Percentiles rank a stretch among this genome's conserved stretches.
Evolutionary conservation across 2,797 vertebrate species (phyloP).

Genomic region (Spinus olivaceus): DNA sequence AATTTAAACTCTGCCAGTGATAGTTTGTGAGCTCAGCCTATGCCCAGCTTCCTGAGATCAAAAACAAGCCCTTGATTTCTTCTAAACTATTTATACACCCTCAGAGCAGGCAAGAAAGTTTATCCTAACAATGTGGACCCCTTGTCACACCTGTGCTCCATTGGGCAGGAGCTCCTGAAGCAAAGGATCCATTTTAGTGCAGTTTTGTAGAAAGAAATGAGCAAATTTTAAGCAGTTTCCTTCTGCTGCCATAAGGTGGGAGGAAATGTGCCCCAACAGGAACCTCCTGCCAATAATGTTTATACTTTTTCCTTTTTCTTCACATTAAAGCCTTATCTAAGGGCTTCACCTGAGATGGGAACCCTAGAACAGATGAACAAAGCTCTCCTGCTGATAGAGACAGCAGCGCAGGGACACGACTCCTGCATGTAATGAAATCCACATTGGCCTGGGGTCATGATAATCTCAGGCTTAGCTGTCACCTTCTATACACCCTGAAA

Average conservation of each 20-base stretch:
- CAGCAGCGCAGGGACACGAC: not conserved
- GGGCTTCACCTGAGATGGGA: not conserved
- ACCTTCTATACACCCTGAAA: not conserved
- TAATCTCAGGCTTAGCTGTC: not conserved
- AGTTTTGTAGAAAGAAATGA: not conserved
- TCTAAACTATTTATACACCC: not conserved
- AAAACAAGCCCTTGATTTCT: not conserved
- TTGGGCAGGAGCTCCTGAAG: not conserved
- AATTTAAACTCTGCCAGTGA: not conserved
- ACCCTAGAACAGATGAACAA: not conserved
- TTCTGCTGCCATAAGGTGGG: not conserved
- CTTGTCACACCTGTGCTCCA: not conserved
- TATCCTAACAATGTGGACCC: not conserved
- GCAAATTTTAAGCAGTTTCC: not conserved
- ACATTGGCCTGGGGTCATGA: not conserved
- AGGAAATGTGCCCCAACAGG: not conserved
- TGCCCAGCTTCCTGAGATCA: not conserved
- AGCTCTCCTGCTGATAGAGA: not conserved
- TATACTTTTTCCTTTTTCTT: not conserved
- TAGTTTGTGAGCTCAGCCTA: not conserved
- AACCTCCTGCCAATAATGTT: not conserved
- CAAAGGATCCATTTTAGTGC: not conserved
- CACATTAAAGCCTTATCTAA: not conserved
- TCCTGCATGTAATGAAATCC: not conserved
- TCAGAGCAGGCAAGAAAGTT: not conserved